These are phyloP conservation scores for Microctenopoma lineatum DNA, from an alignment of 2,797 vertebrate species.

Conservation along the genomic window DNA sequence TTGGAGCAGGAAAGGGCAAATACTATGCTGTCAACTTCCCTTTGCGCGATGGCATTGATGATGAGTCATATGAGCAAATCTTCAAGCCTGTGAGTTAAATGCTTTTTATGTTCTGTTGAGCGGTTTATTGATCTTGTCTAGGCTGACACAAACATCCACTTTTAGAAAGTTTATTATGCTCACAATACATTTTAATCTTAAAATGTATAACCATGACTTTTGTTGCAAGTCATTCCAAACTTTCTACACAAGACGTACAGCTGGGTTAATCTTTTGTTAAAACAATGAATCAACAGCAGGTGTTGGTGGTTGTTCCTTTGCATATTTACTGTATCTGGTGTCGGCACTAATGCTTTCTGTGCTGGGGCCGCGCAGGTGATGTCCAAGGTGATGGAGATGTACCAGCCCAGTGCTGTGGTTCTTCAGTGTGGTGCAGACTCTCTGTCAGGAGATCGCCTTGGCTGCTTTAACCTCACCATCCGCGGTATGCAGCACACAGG, in stretches of 20 bases:
- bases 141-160: not conserved
- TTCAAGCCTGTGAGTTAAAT: slow-evolving; percentile 89
- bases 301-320: too few relatives aligned
- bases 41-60: slow-evolving; percentile 93
- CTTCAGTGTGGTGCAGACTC: slow-evolving; percentile 96
- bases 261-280: too few relatives aligned
- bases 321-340: too few relatives aligned
- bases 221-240: too few relatives aligned
- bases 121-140: not conserved
- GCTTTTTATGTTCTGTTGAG: not conserved
- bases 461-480: slow-evolving; percentile 97
- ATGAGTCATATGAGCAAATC: slow-evolving; percentile 92
- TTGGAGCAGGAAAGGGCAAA: slow-evolving; percentile 94
- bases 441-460: slow-evolving; percentile 92
- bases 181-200: too few relatives aligned
- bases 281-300: too few relatives aligned
- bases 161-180: too few relatives aligned
- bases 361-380: slow-evolving; percentile 84
- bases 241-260: too few relatives aligned
- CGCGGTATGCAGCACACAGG: slow-evolving; percentile 81
- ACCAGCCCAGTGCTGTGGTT: slow-evolving; percentile 95
- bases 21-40: slow-evolving; percentile 96
- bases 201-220: too few relatives aligned
- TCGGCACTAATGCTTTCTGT: not conserved
- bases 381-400: slow-evolving; percentile 98